These are phyloP conservation scores for Bergia sp. DNA, from an alignment of 92 coral and sea anemone species.

Conservation along the genomic window DNA sequence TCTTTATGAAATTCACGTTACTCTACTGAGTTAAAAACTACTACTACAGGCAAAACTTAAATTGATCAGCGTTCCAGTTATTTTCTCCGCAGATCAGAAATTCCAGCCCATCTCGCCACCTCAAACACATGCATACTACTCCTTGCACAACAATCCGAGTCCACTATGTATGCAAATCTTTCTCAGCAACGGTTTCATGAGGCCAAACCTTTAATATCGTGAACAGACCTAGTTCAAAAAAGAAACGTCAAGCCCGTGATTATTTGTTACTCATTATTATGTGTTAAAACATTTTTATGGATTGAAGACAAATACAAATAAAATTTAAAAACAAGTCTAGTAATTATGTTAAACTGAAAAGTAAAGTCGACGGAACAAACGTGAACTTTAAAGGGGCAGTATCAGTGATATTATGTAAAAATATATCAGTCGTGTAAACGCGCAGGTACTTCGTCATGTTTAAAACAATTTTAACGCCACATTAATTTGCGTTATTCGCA, in stretches of 20 bases:
- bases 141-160: background rate
- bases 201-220: background rate
- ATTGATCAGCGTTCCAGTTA: background rate
- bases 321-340: background rate
- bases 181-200: background rate
- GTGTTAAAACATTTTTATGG: background rate
- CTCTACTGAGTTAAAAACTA: background rate
- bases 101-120: background rate
- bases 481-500: too few species aligned
- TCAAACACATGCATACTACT: background rate
- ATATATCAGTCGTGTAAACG: too few species aligned
- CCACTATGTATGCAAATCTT: background rate
- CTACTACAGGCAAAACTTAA: background rate
- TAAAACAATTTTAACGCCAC: too few species aligned
- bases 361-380: too few species aligned
- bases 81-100: background rate
- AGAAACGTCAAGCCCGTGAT: background rate
- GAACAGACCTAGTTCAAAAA: conserved; percentile 9
- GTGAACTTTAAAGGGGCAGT: too few species aligned
- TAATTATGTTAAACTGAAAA: too few species aligned
- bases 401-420: too few species aligned
- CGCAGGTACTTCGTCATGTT: too few species aligned
- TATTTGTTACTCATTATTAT: background rate
- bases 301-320: background rate
- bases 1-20: background rate